A percentile compares a stretch with the other conserved stretches of the same genome.
Evolutionary conservation across 2,113 vertebrate species (phyloP).

Genomic region (Piliocolobus tephrosceles): DNA sequence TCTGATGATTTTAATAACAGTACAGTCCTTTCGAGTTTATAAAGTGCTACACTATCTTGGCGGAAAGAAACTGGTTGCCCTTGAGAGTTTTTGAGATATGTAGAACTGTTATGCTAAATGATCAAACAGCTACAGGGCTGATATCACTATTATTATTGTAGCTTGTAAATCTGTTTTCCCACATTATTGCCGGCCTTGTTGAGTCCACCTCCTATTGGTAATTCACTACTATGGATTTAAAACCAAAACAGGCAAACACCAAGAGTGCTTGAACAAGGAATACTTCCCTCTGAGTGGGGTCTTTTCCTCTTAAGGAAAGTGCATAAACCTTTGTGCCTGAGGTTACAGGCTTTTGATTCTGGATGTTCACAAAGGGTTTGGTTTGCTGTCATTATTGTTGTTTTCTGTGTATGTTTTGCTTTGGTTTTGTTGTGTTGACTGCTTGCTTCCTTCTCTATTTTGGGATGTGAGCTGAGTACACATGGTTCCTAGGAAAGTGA

Average conservation of each 20-base stretch:
- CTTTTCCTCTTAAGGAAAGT: background rate
- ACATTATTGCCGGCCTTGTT: background rate
- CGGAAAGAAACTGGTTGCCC: background rate
- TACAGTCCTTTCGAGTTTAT: background rate
- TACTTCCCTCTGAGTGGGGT: background rate
- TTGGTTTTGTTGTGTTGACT: background rate
- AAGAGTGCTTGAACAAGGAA: background rate
- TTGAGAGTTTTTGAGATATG: background rate
- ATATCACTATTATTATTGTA: background rate
- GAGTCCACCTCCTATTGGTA: background rate
- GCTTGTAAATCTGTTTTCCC: constrained; percentile 18
- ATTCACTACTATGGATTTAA: background rate
- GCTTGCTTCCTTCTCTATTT: background rate
- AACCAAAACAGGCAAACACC: background rate
- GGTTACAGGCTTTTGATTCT: background rate
- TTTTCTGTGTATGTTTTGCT: background rate
- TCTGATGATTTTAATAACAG: background rate
- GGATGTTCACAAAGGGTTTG: background rate
- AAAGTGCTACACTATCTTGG: background rate
- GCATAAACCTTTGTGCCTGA: background rate
- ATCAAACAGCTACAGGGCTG: background rate
- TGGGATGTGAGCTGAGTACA: background rate
- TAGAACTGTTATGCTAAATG: background rate
- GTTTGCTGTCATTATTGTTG: background rate
- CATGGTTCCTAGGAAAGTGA: background rate